These are phyloP conservation scores for Lottia gigantea DNA, from an alignment of 2,888 invertebrate genomes.

Conservation along the genomic window DNA sequence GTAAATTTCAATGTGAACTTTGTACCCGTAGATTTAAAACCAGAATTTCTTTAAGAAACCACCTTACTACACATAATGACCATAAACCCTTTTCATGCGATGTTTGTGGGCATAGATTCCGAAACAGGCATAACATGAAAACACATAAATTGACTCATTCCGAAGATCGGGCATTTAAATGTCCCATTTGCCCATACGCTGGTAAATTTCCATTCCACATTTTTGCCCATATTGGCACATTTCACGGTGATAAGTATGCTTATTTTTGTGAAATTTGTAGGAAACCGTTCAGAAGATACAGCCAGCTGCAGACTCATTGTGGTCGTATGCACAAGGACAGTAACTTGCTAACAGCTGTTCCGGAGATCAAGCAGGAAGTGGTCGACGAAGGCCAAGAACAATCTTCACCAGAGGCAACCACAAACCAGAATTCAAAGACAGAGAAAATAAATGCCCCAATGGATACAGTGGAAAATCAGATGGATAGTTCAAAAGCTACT, in stretches of 20 bases:
- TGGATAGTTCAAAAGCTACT: background rate
- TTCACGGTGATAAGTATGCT: slow-evolving; percentile 44
- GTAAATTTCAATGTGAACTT: slow-evolving; percentile 43
- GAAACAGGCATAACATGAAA: slow-evolving; percentile 35
- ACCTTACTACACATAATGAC: slow-evolving; percentile 39
- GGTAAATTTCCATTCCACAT: slow-evolving; percentile 40
- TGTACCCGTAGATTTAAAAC: slow-evolving; percentile 45
- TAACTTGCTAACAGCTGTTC: slow-evolving; percentile 14
- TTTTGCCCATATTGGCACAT: slow-evolving; percentile 47
- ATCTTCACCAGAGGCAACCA: background rate
- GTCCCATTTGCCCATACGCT: slow-evolving; percentile 52
- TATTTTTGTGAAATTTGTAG: slow-evolving; percentile 51
- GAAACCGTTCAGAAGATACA: slow-evolving; percentile 47
- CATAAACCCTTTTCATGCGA: slow-evolving; percentile 45
- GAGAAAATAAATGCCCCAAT: background rate
- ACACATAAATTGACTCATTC: slow-evolving; percentile 45
- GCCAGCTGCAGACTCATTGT: slow-evolving; percentile 43
- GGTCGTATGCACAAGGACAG: slow-evolving; percentile 36
- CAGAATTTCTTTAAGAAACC: slow-evolving; percentile 37
- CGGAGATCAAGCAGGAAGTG: slow-evolving; percentile 19
- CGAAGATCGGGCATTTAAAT: slow-evolving; percentile 39
- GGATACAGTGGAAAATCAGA: background rate
- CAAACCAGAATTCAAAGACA: background rate
- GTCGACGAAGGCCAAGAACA: background rate
- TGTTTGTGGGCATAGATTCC: slow-evolving; percentile 38